A percentile compares a stretch with the other conserved stretches of the same genome.
Evolutionary conservation across 2,797 vertebrate genomes (phyloP).

Genomic region (Hyperoplus lanceolatus): DNA sequence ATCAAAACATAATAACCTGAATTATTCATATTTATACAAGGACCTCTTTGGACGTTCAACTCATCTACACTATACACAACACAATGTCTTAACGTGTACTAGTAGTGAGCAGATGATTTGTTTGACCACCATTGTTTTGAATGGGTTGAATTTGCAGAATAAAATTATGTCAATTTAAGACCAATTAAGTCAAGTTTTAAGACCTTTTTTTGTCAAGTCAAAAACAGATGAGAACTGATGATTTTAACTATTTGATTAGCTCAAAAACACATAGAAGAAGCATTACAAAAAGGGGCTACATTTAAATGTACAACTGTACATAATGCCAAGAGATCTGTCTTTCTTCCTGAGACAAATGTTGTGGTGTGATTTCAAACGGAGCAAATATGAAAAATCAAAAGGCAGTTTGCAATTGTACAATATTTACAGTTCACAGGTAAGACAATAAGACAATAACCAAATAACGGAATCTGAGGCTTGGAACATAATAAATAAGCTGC

Average conservation of each 20-base stretch:
- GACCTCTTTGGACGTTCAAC: not conserved
- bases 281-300: not conserved
- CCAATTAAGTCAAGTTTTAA: not conserved
- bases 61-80: conserved; percentile 22
- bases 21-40: conserved; percentile 15
- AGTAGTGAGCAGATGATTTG: not conserved
- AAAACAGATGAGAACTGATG: not conserved
- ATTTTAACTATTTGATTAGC: not conserved
- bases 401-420: conserved; percentile 23
- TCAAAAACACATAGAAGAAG: conserved; percentile 20
- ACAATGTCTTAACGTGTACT: not conserved
- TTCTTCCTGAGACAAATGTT: conserved; percentile 16
- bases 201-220: not conserved
- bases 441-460: conserved; percentile 6
- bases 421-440: conserved; percentile 58
- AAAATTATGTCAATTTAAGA: not conserved
- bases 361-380: not conserved
- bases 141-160: not conserved
- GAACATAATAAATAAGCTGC: conserved; percentile 13
- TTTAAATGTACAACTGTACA: conserved; percentile 34
- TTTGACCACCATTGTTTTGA: not conserved
- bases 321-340: not conserved
- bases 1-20: conserved; percentile 27
- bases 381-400: not conserved
- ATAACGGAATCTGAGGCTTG: not conserved